Percentiles rank a stretch among this genome's conserved stretches.
phyloP scores from a whole-genome alignment of 2,113 vertebrate genomes.

The Penelope pileata region DNA sequence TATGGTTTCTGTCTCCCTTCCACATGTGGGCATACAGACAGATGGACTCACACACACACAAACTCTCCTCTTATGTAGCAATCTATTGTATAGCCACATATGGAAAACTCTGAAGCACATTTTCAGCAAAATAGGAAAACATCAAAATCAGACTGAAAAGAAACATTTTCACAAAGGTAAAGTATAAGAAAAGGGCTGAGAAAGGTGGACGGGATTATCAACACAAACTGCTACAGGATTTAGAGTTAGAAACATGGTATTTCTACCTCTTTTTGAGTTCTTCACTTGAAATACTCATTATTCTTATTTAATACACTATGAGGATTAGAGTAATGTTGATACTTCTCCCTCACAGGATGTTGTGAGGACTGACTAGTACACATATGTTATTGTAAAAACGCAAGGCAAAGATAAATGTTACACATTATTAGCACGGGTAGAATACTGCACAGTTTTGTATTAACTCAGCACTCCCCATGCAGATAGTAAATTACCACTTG shows the following conservation, averaged over 20 bases:
- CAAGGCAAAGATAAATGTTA: conserved; percentile 25
- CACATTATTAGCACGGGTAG: conserved; percentile 27
- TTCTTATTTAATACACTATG: neutral
- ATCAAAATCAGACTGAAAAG: neutral
- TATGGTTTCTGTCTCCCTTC: neutral
- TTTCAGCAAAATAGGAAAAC: neutral
- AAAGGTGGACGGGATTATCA: neutral
- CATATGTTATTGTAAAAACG: neutral
- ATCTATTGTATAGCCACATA: neutral
- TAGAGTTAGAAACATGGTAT: neutral
- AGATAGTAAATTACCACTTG: neutral
- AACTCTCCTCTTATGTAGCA: neutral
- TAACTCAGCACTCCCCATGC: neutral
- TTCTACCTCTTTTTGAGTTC: neutral
- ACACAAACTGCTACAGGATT: neutral
- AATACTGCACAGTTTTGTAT: neutral
- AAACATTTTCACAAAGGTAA: neutral
- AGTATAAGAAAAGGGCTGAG: neutral
- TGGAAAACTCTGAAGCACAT: neutral
- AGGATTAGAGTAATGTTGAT: conserved; percentile 16
- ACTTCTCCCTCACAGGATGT: conserved; percentile 18
- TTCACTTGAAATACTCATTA: neutral
- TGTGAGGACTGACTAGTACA: neutral
- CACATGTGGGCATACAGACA: neutral
- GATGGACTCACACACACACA: neutral